Evolutionary conservation across 2,888 invertebrate species (phyloP).

Genomic region (Encarsia formosa): DNA sequence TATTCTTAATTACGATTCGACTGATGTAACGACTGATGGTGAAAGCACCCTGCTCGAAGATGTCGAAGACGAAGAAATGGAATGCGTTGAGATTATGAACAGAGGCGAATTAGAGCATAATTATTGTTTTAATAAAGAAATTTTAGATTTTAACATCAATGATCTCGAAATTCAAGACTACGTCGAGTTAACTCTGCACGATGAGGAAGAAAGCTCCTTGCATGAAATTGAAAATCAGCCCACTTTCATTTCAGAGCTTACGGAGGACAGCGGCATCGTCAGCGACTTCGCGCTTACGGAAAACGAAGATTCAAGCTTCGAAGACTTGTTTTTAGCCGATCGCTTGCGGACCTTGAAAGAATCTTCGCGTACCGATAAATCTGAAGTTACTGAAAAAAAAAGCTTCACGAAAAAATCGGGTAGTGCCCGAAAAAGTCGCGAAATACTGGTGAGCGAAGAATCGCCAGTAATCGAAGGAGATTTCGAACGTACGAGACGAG

Average conservation of each 20-base stretch:
- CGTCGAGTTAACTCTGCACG: not conserved
- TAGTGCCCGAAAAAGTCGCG: not conserved
- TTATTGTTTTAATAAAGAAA: too few species aligned
- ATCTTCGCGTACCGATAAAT: too few species aligned
- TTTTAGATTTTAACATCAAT: not conserved
- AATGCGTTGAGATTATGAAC: not conserved
- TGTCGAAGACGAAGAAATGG: too few species aligned
- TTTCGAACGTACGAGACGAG: constrained; percentile 9
- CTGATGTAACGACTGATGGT: not conserved
- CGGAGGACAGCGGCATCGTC: constrained; percentile 19
- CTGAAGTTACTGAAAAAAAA: not conserved
- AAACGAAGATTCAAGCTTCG: too few species aligned
- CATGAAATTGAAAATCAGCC: not conserved
- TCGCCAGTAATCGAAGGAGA: constrained; percentile 18
- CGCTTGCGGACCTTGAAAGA: too few species aligned
- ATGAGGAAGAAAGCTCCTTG: not conserved
- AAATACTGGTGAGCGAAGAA: constrained; percentile 12
- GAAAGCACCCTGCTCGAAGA: too few species aligned
- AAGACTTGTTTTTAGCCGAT: too few species aligned
- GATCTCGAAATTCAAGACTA: not conserved
- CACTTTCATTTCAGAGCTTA: not conserved
- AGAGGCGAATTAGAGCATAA: too few species aligned
- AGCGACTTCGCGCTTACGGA: constrained; percentile 4
- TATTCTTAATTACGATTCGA: not conserved
- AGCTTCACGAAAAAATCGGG: not conserved